Evolutionary conservation across 1,140 invertebrate genomes (phyloP), one percentile per base, ranked within the genome.

Genomic region (Galleria mellonella): DNA sequence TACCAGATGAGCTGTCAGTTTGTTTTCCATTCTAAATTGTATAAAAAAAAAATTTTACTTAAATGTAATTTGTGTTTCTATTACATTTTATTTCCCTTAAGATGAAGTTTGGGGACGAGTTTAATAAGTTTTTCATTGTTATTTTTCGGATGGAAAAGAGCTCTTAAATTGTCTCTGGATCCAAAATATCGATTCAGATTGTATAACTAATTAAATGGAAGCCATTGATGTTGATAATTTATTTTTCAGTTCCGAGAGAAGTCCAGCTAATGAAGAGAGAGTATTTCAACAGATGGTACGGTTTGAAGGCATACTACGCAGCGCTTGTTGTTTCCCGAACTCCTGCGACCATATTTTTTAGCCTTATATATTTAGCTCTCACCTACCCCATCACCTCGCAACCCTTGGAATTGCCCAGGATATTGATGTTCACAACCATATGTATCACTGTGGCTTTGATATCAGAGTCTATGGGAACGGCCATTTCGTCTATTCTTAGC

Each of bases 211-310:
- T 23, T 3, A 23, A 23, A 23, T 23, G n/a, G n/a, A 23, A 23
- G 6, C 17, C 2, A 23, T 23, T 23, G 2, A 3, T 6, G 2
- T 50, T 40, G n/a, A n/a, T n/a, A n/a, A n/a, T 49, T 17, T 42
- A 47, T 46, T 71, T 89, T 90, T 23, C 79, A 98, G 96, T 97
- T 91, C 96, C 96, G 0, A 88, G 91, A 13, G 96, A 98, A 87
- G 93, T 97, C 39, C 90, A 92, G 38, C 88, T 97, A 3, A 87
- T 98, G 51, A 94, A 95, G 56, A 87, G 96, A 43, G 97, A 98
- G 84, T 93, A 97, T 67, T 94, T 97, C 62, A 98, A 98, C 76
- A 91, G 94, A 56, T 98, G 96, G 96, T 98, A 98, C 77, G 91
- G 92, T 14, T 74, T 98, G 9, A 94, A 94, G 67, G 92, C 96